phyloP scores from a whole-genome alignment of 2,113 vertebrate species.

The Struthidea cinerea region DNA sequence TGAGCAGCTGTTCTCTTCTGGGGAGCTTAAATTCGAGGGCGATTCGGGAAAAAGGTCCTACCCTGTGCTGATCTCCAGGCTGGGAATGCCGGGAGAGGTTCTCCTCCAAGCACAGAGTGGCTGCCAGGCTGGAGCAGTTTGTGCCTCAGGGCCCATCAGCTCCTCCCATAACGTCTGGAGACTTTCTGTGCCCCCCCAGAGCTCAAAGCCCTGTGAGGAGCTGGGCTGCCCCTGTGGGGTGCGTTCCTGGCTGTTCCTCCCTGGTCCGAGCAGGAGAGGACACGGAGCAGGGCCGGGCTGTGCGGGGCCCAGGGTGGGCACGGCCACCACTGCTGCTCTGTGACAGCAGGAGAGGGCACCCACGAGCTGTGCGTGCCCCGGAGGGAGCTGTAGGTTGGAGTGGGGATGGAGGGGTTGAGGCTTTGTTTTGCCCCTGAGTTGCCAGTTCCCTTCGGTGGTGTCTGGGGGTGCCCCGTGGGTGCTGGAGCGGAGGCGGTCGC shows the following conservation, averaged over 20 bases:
- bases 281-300: fast-evolving
- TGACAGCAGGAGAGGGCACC: conserved; percentile 41
- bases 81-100: not conserved
- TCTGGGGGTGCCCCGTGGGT: fast-evolving
- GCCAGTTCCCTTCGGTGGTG: too few relatives aligned
- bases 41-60: not conserved
- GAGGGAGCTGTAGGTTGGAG: not conserved
- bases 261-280: fast-evolving
- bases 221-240: not conserved
- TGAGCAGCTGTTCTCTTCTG: not conserved
- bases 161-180: not conserved
- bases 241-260: fast-evolving
- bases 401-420: fast-evolving
- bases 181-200: not conserved
- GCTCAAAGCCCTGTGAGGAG: not conserved
- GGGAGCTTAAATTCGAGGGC: not conserved
- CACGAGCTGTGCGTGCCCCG: not conserved
- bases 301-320: not conserved
- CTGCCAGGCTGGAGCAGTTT: not conserved
- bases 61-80: not conserved
- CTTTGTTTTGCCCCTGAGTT: not conserved
- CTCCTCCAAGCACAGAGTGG: fast-evolving
- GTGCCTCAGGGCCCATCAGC: not conserved
- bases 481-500: fast-evolving
- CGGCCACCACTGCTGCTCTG: not conserved